Conservation (phyloP, 1,140 invertebrate genomes). For the Pseudomyrmex concolor region DNA sequence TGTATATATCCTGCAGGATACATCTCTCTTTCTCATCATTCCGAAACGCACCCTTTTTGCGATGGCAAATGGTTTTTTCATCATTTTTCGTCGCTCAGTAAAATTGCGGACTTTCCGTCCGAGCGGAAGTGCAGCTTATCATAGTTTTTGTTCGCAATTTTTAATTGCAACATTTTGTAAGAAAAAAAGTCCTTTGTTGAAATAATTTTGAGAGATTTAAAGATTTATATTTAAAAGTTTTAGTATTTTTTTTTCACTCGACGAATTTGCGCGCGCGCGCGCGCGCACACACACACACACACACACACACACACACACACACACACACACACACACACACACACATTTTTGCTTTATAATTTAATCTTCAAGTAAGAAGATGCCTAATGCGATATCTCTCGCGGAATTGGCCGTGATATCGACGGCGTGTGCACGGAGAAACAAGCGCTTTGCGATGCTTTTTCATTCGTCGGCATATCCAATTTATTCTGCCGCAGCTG, state of each 20-base stretch:
- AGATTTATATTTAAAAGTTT: neutral
- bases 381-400: neutral
- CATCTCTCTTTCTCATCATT: neutral
- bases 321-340: too few species aligned
- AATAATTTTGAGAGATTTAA: neutral
- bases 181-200: neutral
- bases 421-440: neutral
- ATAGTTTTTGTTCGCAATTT: too few species aligned
- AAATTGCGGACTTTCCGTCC: too few species aligned
- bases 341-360: neutral
- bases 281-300: too few species aligned
- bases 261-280: too few species aligned
- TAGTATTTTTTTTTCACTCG: neutral
- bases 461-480: constrained; percentile 3
- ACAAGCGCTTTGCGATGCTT: constrained; percentile 10
- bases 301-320: too few species aligned
- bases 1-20: constrained; percentile 8
- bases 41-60: too few species aligned
- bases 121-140: too few species aligned
- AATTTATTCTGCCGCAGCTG: constrained; percentile 33
- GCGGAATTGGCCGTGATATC: neutral
- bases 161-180: too few species aligned
- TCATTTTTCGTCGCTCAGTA: too few species aligned
- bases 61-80: too few species aligned
- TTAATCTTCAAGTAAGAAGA: neutral